These are phyloP conservation scores for Drosophila subobscura DNA, from an alignment of 1,140 invertebrate species.

Conservation along the genomic window DNA sequence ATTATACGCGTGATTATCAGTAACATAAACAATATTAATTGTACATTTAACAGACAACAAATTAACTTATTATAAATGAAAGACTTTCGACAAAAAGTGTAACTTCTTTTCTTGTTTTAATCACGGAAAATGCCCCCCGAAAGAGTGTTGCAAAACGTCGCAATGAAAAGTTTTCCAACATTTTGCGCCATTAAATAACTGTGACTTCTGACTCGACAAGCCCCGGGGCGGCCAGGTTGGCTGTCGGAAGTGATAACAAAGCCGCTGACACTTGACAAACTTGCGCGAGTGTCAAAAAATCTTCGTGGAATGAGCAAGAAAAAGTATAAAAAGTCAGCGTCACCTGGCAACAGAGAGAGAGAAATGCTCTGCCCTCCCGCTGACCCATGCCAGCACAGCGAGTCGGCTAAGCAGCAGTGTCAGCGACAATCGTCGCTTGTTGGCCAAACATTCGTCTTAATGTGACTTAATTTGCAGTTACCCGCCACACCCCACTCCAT, in stretches of 20 bases:
- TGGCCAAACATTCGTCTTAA: constrained; percentile 51
- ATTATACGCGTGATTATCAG: not conserved
- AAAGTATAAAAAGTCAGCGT: constrained; percentile 8
- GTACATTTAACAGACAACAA: too few species aligned
- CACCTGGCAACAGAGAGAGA: constrained; percentile 38
- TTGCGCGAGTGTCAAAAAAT: constrained; percentile 58
- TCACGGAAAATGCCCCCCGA: constrained; percentile 26
- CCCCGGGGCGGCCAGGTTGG: constrained; percentile 51
- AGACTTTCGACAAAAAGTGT: not conserved
- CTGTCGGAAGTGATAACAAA: constrained; percentile 79
- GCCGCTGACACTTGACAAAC: constrained; percentile 82
- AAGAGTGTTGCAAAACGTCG: constrained; percentile 31
- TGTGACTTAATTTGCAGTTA: constrained; percentile 67
- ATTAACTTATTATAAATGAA: too few species aligned
- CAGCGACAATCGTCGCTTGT: constrained; percentile 32
- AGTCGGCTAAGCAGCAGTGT: constrained; percentile 57
- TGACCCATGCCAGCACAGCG: constrained; percentile 34
- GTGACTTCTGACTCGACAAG: constrained; percentile 38
- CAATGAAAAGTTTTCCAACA: constrained; percentile 72
- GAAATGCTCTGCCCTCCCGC: constrained; percentile 46
- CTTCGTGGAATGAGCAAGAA: constrained; percentile 19
- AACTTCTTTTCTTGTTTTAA: not conserved
- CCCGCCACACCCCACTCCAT: not conserved
- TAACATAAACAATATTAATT: too few species aligned
- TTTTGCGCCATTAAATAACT: constrained; percentile 70